Percentiles rank a stretch among this genome's conserved stretches.
phyloP scores from a whole-genome alignment of 2,888 invertebrate genomes.

The Clepsis dumicolana region DNA sequence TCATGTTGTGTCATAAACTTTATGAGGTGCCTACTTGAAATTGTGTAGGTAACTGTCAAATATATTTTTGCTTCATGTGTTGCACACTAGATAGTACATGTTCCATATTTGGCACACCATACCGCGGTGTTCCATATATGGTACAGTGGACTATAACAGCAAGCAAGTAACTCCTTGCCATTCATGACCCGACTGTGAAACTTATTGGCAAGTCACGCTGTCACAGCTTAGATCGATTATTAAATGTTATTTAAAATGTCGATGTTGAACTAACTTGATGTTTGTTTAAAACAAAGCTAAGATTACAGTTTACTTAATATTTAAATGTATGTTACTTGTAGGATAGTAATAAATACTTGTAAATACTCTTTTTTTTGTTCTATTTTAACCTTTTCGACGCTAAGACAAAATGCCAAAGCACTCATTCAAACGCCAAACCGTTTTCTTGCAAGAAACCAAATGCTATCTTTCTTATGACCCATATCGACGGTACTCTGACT shows the following conservation, averaged over 20 bases:
- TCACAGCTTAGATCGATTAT: not conserved
- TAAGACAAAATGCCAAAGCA: no score
- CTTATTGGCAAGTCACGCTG: not conserved
- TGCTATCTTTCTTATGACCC: no score
- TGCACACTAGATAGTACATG: not conserved
- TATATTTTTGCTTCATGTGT: not conserved
- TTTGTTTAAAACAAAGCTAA: conserved; percentile 11
- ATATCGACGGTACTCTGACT: no score
- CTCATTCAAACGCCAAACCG: no score
- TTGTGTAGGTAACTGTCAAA: no score
- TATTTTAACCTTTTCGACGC: no score
- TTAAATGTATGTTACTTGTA: conserved; percentile 21
- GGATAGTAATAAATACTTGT: conserved; percentile 32
- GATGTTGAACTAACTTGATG: conserved; percentile 25
- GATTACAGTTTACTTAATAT: conserved; percentile 30
- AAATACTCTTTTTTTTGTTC: conserved; percentile 23
- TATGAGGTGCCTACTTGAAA: no score
- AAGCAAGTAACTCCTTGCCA: not conserved
- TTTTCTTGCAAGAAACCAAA: no score
- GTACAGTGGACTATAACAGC: not conserved
- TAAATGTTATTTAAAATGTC: not conserved
- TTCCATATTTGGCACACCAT: not conserved
- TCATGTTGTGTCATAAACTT: no score
- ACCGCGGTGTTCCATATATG: not conserved
- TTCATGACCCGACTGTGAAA: not conserved